A percentile compares a stretch with the other conserved stretches of the same genome.
Evolutionary conservation across 1,140 invertebrate species (phyloP).

Genomic region (Drosophila micromelanica): DNA sequence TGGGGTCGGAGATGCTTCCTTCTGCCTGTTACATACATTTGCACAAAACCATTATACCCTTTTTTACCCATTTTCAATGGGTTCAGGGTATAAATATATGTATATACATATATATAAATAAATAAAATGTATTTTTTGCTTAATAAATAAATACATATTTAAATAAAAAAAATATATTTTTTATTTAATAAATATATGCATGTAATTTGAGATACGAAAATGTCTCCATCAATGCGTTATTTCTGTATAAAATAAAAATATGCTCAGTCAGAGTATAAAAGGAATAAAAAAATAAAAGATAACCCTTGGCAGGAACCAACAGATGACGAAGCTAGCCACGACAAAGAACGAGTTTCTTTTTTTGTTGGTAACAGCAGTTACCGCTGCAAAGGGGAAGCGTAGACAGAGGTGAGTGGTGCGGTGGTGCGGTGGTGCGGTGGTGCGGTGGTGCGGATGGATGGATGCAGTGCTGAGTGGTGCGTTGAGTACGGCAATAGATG

Average conservation of each 20-base stretch:
- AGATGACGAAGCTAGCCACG: conserved; percentile 55
- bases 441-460: too few relatives aligned
- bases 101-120: too few relatives aligned
- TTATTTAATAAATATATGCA: too few relatives aligned
- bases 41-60: too few relatives aligned
- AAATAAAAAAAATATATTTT: too few relatives aligned
- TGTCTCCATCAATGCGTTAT: not conserved
- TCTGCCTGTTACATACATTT: too few relatives aligned
- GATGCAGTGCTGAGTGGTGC: not conserved
- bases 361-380: not conserved
- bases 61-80: too few relatives aligned
- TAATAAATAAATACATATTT: too few relatives aligned
- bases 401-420: conserved; percentile 7
- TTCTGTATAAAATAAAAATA: not conserved
- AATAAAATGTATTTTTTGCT: too few relatives aligned
- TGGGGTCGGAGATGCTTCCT: too few relatives aligned
- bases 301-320: conserved; percentile 16
- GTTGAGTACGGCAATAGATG: conserved; percentile 2
- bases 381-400: not conserved
- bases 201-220: not conserved
- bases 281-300: not conserved
- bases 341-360: conserved; percentile 46
- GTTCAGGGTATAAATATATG: too few relatives aligned
- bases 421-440: not conserved
- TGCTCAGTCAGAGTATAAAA: conserved; percentile 2